A percentile compares a stretch with the other conserved stretches of the same genome.
phyloP scores from a whole-genome alignment of 2,797 vertebrate species.

The Pantherophis vulpinus region DNA sequence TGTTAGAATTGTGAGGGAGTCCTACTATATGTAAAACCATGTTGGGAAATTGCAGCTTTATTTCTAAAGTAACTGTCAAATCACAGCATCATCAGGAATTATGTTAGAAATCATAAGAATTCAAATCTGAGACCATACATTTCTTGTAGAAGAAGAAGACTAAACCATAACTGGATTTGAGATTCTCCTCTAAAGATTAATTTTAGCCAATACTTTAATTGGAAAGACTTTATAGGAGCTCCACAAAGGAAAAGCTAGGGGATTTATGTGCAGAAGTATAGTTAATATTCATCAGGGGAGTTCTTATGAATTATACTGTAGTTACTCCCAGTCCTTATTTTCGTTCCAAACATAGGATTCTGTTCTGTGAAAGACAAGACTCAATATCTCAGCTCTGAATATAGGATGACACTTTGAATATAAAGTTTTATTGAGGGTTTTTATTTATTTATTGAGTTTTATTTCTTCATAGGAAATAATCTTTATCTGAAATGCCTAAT shows the following conservation, averaged over 20 bases:
- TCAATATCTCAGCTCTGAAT: not conserved
- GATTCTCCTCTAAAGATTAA: not conserved
- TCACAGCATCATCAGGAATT: not conserved
- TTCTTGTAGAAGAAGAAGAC: not conserved
- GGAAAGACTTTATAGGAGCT: not conserved
- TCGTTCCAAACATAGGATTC: not conserved
- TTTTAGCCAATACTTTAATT: not conserved
- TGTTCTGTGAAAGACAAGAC: not conserved
- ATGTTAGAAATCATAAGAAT: not conserved
- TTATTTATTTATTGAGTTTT: not conserved
- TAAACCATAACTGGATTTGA: not conserved
- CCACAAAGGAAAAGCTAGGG: not conserved
- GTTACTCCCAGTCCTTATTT: not conserved
- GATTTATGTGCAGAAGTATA: not conserved
- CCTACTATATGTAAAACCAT: not conserved
- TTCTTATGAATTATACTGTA: not conserved
- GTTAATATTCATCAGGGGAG: not conserved
- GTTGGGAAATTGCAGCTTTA: not conserved
- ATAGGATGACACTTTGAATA: not conserved
- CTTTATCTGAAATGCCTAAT: constrained; percentile 21
- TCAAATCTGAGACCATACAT: not conserved
- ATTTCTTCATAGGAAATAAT: not conserved
- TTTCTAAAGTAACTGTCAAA: not conserved
- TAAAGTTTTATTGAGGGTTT: not conserved
- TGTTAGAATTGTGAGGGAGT: not conserved